Percentiles rank a stretch among this genome's conserved stretches.
phyloP scores from a whole-genome alignment of 2,113 vertebrate species.

The Heterochromis multidens region DNA sequence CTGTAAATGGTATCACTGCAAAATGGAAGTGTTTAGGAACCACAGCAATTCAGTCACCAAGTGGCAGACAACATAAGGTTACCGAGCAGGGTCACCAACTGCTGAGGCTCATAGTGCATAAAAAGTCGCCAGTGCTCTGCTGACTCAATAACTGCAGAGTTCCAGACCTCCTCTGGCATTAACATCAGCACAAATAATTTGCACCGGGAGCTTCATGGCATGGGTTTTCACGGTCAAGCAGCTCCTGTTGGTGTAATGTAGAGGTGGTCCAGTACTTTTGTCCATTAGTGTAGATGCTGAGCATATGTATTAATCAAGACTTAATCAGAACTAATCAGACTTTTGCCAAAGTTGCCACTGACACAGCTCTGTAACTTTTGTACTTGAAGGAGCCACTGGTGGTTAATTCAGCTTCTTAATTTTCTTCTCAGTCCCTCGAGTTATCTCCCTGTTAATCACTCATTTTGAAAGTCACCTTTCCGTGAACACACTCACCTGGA shows the following conservation, averaged over 20 bases:
- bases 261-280: neutral
- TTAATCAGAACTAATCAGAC: too few relatives aligned
- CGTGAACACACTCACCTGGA: neutral
- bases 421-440: neutral
- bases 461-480: constrained; percentile 7
- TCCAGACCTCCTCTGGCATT: neutral
- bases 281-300: neutral
- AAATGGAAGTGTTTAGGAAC: too few relatives aligned
- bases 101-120: too few relatives aligned
- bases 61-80: too few relatives aligned
- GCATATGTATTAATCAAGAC: neutral
- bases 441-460: neutral
- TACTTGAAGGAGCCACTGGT: neutral
- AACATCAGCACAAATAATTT: neutral
- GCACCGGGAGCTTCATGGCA: neutral
- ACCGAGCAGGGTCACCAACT: too few relatives aligned
- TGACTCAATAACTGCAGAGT: neutral
- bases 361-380: neutral
- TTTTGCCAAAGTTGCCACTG: neutral
- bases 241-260: neutral
- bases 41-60: too few relatives aligned
- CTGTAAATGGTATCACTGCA: too few relatives aligned
- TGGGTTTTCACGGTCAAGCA: neutral
- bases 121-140: accelerated
- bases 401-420: neutral